Evolutionary conservation across 2,888 invertebrate genomes (phyloP).

Genomic region (Leistus spinibarbis): DNA sequence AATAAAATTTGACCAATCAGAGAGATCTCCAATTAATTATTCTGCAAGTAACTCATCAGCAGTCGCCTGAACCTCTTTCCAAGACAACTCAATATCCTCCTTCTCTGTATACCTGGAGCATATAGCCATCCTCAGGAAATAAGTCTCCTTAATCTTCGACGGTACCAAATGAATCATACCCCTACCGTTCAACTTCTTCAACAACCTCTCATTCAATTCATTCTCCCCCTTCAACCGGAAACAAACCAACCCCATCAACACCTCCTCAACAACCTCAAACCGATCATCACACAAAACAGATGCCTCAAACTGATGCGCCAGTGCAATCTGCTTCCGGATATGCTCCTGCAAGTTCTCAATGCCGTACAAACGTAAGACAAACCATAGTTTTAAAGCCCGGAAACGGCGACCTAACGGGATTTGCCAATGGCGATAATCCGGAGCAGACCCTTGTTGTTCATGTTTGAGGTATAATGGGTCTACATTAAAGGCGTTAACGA

Average conservation of each 20-base stretch:
- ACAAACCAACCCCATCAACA: constrained; percentile 94
- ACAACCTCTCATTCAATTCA: constrained; percentile 78
- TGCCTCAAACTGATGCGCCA: constrained; percentile 87
- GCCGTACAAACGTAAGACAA: constrained; percentile 89
- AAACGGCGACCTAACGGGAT: constrained; percentile 93
- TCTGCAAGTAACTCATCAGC: constrained; percentile 70
- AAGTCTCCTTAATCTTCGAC: constrained; percentile 81
- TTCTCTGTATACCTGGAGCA: constrained; percentile 85
- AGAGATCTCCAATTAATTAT: constrained; percentile 40
- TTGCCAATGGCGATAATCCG: constrained; percentile 97
- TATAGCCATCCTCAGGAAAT: constrained; percentile 87
- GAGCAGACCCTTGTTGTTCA: constrained; percentile 85
- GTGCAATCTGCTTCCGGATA: constrained; percentile 82
- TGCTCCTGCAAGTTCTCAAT: constrained; percentile 84
- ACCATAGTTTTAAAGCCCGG: constrained; percentile 93
- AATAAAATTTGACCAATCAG: neutral
- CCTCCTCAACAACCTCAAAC: constrained; percentile 90
- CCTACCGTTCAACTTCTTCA: constrained; percentile 85
- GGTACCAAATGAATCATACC: constrained; percentile 94
- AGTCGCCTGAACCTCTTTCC: constrained; percentile 81
- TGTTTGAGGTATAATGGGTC: constrained; percentile 97
- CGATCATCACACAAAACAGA: constrained; percentile 76
- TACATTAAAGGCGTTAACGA: constrained; percentile 95
- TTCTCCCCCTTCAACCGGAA: constrained; percentile 90
- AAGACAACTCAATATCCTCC: constrained; percentile 82